A percentile compares a stretch with the other conserved stretches of the same genome.
Evolutionary conservation across 2,797 vertebrate genomes (phyloP).

Genomic region (Mionectes olivaceus): DNA sequence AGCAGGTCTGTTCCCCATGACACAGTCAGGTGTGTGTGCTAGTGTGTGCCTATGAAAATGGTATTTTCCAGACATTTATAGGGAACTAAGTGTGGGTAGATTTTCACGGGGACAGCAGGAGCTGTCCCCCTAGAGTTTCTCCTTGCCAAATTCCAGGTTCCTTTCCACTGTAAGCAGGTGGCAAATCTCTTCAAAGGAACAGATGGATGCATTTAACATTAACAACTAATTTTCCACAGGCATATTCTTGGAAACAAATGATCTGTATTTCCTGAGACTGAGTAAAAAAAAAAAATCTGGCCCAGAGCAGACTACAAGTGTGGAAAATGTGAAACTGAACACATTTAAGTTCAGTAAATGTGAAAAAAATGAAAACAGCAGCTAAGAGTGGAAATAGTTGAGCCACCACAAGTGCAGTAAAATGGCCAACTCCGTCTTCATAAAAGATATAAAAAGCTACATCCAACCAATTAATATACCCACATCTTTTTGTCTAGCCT

Average conservation of each 20-base stretch:
- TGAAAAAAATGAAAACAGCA: slow-evolving; percentile 23
- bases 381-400: neutral
- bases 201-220: slow-evolving; percentile 39
- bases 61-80: neutral
- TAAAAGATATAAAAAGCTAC: neutral
- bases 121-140: neutral
- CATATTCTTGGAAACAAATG: slow-evolving; percentile 5
- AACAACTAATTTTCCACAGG: slow-evolving; percentile 47
- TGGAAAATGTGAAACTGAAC: slow-evolving; percentile 49
- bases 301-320: neutral
- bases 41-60: neutral
- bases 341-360: neutral
- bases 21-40: fast-evolving
- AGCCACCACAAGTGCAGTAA: neutral
- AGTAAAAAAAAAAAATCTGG: neutral
- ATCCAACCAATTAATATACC: neutral
- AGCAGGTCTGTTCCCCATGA: neutral
- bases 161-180: slow-evolving; percentile 29
- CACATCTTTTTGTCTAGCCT: neutral
- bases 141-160: slow-evolving; percentile 2
- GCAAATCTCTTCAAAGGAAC: slow-evolving; percentile 44
- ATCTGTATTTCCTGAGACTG: slow-evolving; percentile 22
- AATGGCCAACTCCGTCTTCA: neutral
- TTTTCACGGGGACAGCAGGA: neutral
- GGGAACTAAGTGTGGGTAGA: neutral